Base-by-base conservation (phyloP, 2,797 vertebrate genomes). In the Paramormyrops hopkinsi region DNA sequence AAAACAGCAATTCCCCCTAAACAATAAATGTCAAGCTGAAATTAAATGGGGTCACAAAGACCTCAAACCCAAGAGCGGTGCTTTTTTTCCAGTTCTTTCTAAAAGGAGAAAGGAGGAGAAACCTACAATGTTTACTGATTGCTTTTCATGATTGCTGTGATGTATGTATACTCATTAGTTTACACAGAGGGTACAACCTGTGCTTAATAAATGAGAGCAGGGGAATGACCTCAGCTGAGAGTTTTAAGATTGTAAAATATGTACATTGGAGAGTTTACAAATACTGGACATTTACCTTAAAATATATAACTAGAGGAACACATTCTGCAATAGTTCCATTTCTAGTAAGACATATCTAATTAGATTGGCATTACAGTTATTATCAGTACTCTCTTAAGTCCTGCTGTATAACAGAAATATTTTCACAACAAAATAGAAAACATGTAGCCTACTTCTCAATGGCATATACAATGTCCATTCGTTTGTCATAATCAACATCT, bases 1-100 rank as follows among this genome's bases (percentile, higher is more conserved):
- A 87, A 56, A 59, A 11, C 29, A 19, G 22, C 14, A 46, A 22
- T 44, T 17, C 17, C 41, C 22, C 19, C 50, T 25, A 11, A 90
- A 89, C 69, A 82, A 65, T 79, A 90, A 88, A 92, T 90, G 92
- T 92, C 91, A 92, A 56, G 44, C 82, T 92, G 91, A 91, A 91
- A 91, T 91, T 87, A 89, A 84, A 3, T 91, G 88, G 92, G 90
- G 54, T 62, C 17, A 59, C 25, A 19, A 37, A 59, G 37, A 11
- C 79, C 76, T 50, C 37, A 85, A 50, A 82, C 11, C 79, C 48
- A 48, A 79, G n/a, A 46, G 14, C 14, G 56, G 9, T 48, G 44
- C 1, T 41, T 19, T 48, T 41, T 44, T 41, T 4, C 50, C 53
- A 65, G 22, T 54, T 86, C 41, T 83, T 89, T 4, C 82, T 50